Conservation (phyloP, 2,797 vertebrate species). For the Sternotherus odoratus region DNA sequence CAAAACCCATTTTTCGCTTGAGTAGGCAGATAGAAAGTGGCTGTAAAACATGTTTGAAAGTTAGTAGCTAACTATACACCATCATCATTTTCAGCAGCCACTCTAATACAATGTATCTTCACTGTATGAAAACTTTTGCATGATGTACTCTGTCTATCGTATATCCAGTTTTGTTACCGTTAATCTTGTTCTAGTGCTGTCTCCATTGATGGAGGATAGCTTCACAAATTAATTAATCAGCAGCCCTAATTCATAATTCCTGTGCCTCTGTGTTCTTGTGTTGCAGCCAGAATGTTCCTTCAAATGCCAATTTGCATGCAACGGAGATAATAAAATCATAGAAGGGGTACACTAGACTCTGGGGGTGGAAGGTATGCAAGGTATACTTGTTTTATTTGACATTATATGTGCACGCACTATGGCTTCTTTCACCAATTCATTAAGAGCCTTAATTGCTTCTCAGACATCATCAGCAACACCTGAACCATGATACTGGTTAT, state of each 20-base stretch:
- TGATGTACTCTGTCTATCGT: conserved; percentile 48
- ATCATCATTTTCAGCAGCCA: conserved; percentile 31
- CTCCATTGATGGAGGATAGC: conserved; percentile 55
- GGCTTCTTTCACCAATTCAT: neutral
- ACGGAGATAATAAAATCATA: neutral
- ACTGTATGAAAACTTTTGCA: neutral
- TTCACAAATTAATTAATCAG: conserved; percentile 32
- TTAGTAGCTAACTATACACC: conserved; percentile 19
- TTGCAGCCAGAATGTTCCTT: conserved; percentile 51
- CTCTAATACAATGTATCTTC: neutral
- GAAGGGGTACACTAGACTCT: neutral
- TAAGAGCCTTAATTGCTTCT: neutral
- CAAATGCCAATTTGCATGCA: conserved; percentile 37
- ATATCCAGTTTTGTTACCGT: conserved; percentile 34
- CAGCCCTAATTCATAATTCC: conserved; percentile 36
- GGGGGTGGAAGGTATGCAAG: neutral
- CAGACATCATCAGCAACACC: neutral
- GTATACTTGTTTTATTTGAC: neutral
- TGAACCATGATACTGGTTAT: neutral
- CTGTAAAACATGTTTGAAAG: conserved; percentile 34
- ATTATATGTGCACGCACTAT: neutral
- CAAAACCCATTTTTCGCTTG: conserved; percentile 30
- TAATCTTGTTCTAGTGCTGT: conserved; percentile 56
- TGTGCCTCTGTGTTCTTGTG: neutral
- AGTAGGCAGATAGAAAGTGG: conserved; percentile 16